Evolutionary conservation across 2,797 vertebrate species (phyloP).

Genomic region (Sebastes diaconus): DNA sequence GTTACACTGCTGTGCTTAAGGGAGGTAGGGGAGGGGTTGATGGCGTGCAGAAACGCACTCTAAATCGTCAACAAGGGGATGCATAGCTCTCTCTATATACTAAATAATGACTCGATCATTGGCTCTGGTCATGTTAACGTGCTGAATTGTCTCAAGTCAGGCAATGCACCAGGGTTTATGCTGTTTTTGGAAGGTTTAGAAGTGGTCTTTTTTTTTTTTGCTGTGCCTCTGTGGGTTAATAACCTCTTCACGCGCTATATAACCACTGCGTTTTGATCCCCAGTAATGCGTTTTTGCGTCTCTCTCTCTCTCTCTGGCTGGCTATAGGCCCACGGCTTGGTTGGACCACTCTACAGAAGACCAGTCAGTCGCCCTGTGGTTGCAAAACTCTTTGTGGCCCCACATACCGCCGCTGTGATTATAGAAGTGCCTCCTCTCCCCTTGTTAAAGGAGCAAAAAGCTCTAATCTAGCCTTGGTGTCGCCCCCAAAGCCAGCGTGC

Average conservation of each 20-base stretch:
- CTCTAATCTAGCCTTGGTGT: slow-evolving; percentile 78
- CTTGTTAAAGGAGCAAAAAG: slow-evolving; percentile 78
- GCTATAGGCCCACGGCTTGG: slow-evolving; percentile 55
- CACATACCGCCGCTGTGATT: slow-evolving; percentile 78
- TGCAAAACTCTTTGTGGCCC: slow-evolving; percentile 75
- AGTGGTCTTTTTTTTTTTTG: slow-evolving; percentile 19
- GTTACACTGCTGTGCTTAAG: slow-evolving; percentile 50
- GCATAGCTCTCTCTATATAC: slow-evolving; percentile 38
- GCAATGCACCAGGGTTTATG: neutral
- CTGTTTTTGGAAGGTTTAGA: slow-evolving; percentile 28
- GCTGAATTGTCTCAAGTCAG: slow-evolving; percentile 40
- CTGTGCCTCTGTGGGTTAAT: slow-evolving; percentile 49
- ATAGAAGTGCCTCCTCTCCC: slow-evolving; percentile 77
- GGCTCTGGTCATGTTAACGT: slow-evolving; percentile 36
- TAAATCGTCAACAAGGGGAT: slow-evolving; percentile 55
- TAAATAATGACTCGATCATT: slow-evolving; percentile 49
- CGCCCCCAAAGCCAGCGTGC: slow-evolving; percentile 77
- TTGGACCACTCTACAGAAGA: slow-evolving; percentile 70
- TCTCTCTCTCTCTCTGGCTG: slow-evolving; percentile 42
- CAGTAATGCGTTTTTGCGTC: slow-evolving; percentile 49
- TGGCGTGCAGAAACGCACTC: slow-evolving; percentile 29
- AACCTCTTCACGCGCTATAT: slow-evolving; percentile 56
- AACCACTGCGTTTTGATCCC: slow-evolving; percentile 60
- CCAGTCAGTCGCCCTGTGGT: slow-evolving; percentile 60
- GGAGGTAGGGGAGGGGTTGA: slow-evolving; percentile 22